Percentiles rank a stretch among this genome's conserved stretches.
Evolutionary conservation across 1,140 invertebrate genomes (phyloP).

Genomic region (Antheraea pernyi): DNA sequence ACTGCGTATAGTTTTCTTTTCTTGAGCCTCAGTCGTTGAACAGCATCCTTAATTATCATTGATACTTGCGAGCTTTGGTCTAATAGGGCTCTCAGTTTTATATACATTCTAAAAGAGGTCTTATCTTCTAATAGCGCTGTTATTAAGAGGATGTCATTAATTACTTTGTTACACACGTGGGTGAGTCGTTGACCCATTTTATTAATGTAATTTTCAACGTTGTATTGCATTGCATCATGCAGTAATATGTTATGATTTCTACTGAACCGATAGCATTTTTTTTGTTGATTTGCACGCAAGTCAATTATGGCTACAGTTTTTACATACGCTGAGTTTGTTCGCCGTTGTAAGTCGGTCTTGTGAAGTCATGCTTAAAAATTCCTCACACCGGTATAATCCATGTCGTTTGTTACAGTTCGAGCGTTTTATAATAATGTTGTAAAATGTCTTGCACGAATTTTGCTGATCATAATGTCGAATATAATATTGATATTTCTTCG

Average conservation of each 20-base stretch:
- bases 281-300: conserved; percentile 19
- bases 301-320: conserved; percentile 21
- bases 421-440: conserved; percentile 20
- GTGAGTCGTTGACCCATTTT: no score
- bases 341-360: conserved; percentile 19
- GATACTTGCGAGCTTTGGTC: conserved; percentile 10
- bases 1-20: background rate
- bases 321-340: conserved; percentile 12
- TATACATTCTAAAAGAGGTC: conserved; percentile 11
- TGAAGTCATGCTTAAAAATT: conserved; percentile 14
- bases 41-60: background rate
- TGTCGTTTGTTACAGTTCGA: no score
- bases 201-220: no score
- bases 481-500: background rate
- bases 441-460: conserved; percentile 14
- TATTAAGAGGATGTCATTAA: conserved; percentile 20
- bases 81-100: conserved; percentile 16
- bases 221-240: conserved; percentile 16
- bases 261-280: conserved; percentile 13
- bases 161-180: conserved; percentile 18
- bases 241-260: conserved; percentile 19
- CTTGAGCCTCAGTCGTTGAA: background rate
- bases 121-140: conserved; percentile 24
- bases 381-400: conserved; percentile 23
- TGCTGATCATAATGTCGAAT: background rate